phyloP scores from a whole-genome alignment of 23 tunicate species.

The Styela plicata region DNA sequence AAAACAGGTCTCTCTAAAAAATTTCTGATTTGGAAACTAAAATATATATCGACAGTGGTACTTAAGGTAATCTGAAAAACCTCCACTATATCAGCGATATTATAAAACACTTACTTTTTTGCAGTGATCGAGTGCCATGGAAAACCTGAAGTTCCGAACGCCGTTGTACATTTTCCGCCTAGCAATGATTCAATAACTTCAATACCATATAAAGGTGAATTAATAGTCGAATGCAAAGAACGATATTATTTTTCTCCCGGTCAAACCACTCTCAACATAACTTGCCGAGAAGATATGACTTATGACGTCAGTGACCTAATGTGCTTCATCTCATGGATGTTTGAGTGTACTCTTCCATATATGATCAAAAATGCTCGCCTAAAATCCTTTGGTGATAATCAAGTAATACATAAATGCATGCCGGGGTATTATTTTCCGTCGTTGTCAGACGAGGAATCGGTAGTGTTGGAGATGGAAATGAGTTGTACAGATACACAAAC shows the following conservation, averaged over 20 bases:
- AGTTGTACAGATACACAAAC: neutral
- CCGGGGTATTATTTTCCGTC: neutral
- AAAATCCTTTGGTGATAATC: neutral
- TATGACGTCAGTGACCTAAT: neutral
- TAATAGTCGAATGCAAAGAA: conserved; percentile 8
- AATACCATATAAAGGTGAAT: neutral
- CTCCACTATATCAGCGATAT: no score
- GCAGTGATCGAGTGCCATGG: no score
- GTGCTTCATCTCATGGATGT: neutral
- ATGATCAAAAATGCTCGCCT: neutral
- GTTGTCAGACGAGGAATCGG: neutral
- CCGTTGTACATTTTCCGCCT: no score
- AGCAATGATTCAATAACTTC: no score
- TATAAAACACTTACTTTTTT: no score
- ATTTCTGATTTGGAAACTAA: no score
- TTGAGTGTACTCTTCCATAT: neutral
- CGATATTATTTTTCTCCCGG: conserved; percentile 29
- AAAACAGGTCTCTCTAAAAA: no score
- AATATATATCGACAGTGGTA: no score
- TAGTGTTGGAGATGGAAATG: neutral
- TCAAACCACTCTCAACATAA: neutral
- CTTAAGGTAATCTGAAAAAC: no score
- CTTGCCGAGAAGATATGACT: conserved; percentile 31
- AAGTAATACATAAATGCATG: neutral
- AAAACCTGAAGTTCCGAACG: no score